Evolutionary conservation across 2,113 vertebrate genomes (phyloP).

Genomic region (Odocoileus virginianus): DNA sequence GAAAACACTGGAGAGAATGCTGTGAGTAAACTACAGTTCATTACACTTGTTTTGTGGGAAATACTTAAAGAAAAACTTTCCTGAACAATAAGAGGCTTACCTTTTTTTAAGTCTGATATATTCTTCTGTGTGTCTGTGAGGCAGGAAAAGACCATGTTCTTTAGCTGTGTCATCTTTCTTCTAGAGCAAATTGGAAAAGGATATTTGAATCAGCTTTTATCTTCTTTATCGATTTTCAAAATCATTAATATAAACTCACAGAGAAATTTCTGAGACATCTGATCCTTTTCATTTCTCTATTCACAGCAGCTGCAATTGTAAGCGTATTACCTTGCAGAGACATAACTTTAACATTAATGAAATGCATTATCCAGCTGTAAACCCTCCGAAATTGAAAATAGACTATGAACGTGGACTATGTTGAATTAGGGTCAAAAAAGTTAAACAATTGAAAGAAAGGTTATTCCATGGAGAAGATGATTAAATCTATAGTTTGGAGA

Average conservation of each 20-base stretch:
- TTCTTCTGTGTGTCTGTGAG: neutral
- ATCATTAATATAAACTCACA: neutral
- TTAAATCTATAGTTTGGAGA: neutral
- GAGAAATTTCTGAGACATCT: neutral
- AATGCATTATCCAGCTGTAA: neutral
- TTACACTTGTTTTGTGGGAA: neutral
- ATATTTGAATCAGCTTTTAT: conserved; percentile 39
- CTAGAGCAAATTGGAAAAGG: neutral
- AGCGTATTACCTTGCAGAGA: neutral
- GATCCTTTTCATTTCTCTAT: conserved; percentile 5
- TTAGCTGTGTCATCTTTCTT: neutral
- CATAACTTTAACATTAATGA: neutral
- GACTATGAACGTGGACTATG: neutral
- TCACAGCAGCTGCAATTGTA: neutral
- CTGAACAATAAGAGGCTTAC: neutral
- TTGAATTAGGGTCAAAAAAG: neutral
- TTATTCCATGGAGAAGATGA: neutral
- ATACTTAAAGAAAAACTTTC: neutral
- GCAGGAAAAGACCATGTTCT: neutral
- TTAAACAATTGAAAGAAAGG: neutral
- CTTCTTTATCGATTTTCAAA: neutral
- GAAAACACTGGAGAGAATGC: neutral
- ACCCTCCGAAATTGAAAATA: neutral
- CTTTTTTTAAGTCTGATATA: neutral
- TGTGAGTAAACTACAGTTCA: neutral